Base-by-base conservation (phyloP, 2,888 invertebrate species). In the Sinodicranocentrus sp. region DNA sequence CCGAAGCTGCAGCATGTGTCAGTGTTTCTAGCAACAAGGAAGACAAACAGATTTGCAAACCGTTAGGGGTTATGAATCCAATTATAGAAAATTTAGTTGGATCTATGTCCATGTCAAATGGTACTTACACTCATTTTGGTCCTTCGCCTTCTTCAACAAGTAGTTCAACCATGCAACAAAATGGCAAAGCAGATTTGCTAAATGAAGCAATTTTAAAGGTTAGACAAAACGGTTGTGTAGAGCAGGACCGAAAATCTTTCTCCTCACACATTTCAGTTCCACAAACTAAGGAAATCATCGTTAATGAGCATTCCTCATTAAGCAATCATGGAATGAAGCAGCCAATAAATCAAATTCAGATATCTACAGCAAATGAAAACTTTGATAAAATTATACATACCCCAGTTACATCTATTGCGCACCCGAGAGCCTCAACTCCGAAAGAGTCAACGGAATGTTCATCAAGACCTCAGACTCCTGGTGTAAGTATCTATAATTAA, bases 71-170 rank as follows among this genome's bases (percentile, higher is more conserved):
- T 0, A 88, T 87, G 72, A 85, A 86, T 52, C 88, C 88, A 3
- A 84, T 88, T 23, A 88, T 89, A 68, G 88, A 89, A 25, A 89
- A 88, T 77, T 77, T 88, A 26, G 88, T 88, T n/a, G 88, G 88
- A 33, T 87, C 88, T 0, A 88, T 87, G 86, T 79, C 84, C 2
- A 84, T 83, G 79, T 85, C 85, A 10, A 86, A 87, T 82, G 88
- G 88, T 63, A 87, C 87, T 43, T 88, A 88, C 68, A 88, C 87
- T 21, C 88, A 88, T 76, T 88, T 88, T 84, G 88, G 87, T n/a
- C 85, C 85, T 26, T 61, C 71, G 2, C 33, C 17, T 10, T 65
- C 80, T 6, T 43, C 44, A 13, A 52, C 52, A n/a, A 65, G 21
- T 5, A 48, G 57, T 43, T 23, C 23, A 15, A n/a, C 1, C 1